Evolutionary conservation across 2,797 vertebrate genomes (phyloP), one percentile per base, ranked within the genome.

Genomic region (Gymnopithys bicolor): DNA sequence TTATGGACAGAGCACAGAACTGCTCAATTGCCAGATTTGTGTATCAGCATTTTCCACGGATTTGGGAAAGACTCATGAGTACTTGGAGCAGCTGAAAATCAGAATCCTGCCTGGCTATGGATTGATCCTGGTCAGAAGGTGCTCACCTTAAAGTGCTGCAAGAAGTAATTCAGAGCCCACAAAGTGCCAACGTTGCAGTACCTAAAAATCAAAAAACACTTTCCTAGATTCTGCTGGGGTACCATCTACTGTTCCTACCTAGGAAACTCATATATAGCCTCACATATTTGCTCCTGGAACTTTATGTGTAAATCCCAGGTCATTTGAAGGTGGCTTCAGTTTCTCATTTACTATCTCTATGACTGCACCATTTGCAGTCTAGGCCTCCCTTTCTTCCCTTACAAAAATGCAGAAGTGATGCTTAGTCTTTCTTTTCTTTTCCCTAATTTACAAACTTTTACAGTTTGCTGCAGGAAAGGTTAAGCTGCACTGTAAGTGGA

Each of bases 1-100:
- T 16, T 19, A 7, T 13, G 9, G 9, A 0, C 5, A 2, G 0
- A n/a, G 37, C 4, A 5, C 37, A 71, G 11, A 56, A 2, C 28
- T 9, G 49, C 69, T 60, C 12, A 0, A 3, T 3, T 6, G 22
- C 45, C 14, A 23, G 49, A 33, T 10, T 39, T 13, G 37, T 41
- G 35, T 28, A 46, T 15, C n/a, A 53, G 62, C 22, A 0, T 64
- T n/a, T 62, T 37, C 30, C 9, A 0, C 14, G 17, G 62, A 10
- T 45, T 62, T 66, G 58, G n/a, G n/a, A 64, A 17, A 41, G 12
- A 13, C 6, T 66, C 33, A 1, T 1, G 1, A 32, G 24, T 22
- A 8, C 24, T 21, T 37, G 23, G 21, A 70, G 28, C n/a, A 60
- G 58, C 60, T 71, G 22, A 24, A 80, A 81, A 67, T 27, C 35